These are phyloP conservation scores for Drosophila setosimentum DNA, from an alignment of 2,888 invertebrate species.

Conservation along the genomic window DNA sequence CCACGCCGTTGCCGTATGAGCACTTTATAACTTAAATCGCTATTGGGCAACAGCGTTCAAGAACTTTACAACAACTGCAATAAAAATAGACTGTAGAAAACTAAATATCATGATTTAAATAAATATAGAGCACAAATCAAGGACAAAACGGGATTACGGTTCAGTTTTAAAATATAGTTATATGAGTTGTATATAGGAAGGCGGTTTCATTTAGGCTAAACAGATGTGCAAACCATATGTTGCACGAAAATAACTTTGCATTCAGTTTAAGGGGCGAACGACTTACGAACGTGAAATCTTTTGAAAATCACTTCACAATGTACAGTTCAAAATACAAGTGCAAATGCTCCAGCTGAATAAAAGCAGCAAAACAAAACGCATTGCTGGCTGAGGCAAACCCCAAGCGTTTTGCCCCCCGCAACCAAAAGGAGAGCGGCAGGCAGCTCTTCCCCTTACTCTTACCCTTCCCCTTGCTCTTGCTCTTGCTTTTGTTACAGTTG, in stretches of 20 bases:
- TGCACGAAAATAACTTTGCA: background rate
- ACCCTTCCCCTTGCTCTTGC: constrained; percentile 1
- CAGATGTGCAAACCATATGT: background rate
- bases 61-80: constrained; percentile 62
- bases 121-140: background rate
- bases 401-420: constrained; percentile 15
- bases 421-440: constrained; percentile 23
- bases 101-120: background rate
- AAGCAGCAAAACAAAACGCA: constrained; percentile 23
- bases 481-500: constrained; percentile 19
- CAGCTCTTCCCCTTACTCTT: constrained; percentile 28
- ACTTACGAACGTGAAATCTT: background rate
- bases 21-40: constrained; percentile 32
- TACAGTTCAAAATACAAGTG: constrained; percentile 17
- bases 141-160: background rate
- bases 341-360: constrained; percentile 9
- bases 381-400: constrained; percentile 24
- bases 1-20: constrained; percentile 56
- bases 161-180: background rate
- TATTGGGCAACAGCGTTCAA: constrained; percentile 62
- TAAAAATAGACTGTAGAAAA: background rate
- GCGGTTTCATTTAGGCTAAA: background rate
- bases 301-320: constrained; percentile 21
- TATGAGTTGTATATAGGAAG: background rate
- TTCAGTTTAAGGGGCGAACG: background rate